Percentiles rank a stretch among this genome's conserved stretches.
Evolutionary conservation across 2,113 vertebrate species (phyloP).

Genomic region (Gnathonemus echidnorhynchus): DNA sequence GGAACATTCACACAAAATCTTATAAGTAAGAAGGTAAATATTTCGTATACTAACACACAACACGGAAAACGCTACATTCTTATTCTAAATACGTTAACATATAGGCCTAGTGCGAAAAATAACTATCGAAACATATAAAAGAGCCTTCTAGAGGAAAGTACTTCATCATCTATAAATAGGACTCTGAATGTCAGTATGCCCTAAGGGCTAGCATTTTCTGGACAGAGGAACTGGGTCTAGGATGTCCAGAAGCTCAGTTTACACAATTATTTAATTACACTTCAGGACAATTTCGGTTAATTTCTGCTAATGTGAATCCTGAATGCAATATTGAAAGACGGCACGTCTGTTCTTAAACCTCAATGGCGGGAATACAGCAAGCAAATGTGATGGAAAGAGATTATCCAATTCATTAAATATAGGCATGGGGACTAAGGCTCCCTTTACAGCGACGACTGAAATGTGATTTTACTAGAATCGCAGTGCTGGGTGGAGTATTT

Average conservation of each 20-base stretch:
- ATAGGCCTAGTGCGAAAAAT: not conserved
- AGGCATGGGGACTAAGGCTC: not conserved
- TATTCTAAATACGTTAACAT: not conserved
- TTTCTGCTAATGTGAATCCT: not conserved
- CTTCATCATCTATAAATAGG: slow-evolving; percentile 6
- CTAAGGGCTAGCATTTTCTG: not conserved
- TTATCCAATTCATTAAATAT: not conserved
- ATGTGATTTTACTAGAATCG: not conserved
- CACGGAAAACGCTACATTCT: not conserved
- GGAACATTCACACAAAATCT: not conserved
- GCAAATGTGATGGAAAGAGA: not conserved
- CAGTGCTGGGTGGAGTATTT: not conserved
- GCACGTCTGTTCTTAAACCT: not conserved
- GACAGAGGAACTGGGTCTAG: not conserved
- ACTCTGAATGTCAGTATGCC: not conserved
- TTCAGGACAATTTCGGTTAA: not conserved
- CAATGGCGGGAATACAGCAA: not conserved
- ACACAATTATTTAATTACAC: slow-evolving; percentile 11
- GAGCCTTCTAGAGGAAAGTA: not conserved
- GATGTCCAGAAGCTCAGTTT: not conserved
- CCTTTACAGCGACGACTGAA: not conserved
- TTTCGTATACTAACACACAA: not conserved
- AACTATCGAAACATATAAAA: not conserved
- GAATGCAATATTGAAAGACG: not conserved
- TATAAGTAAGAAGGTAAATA: not conserved